A percentile compares a stretch with the other conserved stretches of the same genome.
These are phyloP conservation scores for Aphelinus certus DNA, from an alignment of 1,140 invertebrate genomes.

Conservation along the genomic window DNA sequence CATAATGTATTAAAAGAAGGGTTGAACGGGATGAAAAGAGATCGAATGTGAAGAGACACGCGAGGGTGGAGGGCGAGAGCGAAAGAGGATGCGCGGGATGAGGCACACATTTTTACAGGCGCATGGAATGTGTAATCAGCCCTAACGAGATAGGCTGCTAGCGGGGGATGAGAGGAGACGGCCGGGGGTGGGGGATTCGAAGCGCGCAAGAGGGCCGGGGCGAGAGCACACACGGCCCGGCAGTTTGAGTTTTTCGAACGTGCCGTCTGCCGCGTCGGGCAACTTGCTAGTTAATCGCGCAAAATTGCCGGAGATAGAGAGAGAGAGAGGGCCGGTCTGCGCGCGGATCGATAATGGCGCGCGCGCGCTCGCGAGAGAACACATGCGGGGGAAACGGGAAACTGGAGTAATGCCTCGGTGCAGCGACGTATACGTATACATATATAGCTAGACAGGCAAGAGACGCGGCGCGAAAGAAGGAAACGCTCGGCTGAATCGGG, in stretches of 20 bases:
- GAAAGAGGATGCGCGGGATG: background rate
- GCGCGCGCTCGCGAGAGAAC: too few species aligned
- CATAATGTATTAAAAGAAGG: too few species aligned
- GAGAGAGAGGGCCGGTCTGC: background rate
- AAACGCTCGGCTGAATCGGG: background rate
- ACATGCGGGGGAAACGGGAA: background rate
- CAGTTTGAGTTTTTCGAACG: conserved; percentile 30
- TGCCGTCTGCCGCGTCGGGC: conserved; percentile 19
- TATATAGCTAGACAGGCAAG: background rate
- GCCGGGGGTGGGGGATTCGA: background rate
- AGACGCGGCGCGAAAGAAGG: background rate
- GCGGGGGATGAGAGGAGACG: background rate
- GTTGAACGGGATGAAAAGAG: too few species aligned
- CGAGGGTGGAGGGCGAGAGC: background rate
- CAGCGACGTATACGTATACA: background rate
- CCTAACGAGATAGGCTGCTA: conserved; percentile 16
- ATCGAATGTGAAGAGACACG: background rate
- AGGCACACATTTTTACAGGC: conserved; percentile 6
- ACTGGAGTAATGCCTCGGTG: background rate
- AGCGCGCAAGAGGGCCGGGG: too few species aligned
- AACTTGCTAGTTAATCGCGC: conserved; percentile 25
- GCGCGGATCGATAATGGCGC: background rate
- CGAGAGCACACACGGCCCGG: background rate
- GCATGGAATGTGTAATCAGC: conserved; percentile 25
- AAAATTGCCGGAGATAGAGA: conserved; percentile 14